phyloP scores from a whole-genome alignment of 2,113 vertebrate genomes.

The Phalacrocorax carbo region DNA sequence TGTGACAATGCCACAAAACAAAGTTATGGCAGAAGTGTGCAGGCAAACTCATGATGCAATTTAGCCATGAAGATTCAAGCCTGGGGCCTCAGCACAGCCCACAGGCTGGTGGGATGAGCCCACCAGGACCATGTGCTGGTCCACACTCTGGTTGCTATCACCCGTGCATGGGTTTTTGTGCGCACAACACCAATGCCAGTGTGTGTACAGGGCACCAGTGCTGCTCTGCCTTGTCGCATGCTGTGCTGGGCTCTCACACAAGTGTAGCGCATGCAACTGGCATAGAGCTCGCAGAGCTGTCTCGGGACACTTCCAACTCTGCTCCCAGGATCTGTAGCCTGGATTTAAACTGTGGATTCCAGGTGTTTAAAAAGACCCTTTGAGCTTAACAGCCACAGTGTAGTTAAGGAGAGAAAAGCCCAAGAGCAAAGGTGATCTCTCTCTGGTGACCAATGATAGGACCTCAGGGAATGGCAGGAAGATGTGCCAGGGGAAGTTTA shows the following conservation, averaged over 20 bases:
- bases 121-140: rapidly evolving
- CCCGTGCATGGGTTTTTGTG: rapidly evolving
- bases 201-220: rapidly evolving
- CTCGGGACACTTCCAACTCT: neutral
- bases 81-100: neutral
- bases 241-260: rapidly evolving
- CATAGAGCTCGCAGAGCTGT: neutral
- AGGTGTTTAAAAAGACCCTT: neutral
- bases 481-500: too few relatives aligned
- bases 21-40: neutral
- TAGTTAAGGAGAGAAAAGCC: neutral
- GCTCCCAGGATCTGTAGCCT: neutral
- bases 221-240: neutral
- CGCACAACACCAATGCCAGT: rapidly evolving
- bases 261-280: rapidly evolving
- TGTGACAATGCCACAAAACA: neutral
- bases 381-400: neutral
- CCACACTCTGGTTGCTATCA: neutral
- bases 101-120: neutral
- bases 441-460: too few relatives aligned
- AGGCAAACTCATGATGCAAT: rapidly evolving
- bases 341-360: neutral
- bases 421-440: neutral
- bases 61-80: rapidly evolving
- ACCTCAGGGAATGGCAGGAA: too few relatives aligned